Percentiles rank a stretch among this genome's conserved stretches.
Conservation (phyloP, 2,888 invertebrate species). For the Andricus curvator region DNA sequence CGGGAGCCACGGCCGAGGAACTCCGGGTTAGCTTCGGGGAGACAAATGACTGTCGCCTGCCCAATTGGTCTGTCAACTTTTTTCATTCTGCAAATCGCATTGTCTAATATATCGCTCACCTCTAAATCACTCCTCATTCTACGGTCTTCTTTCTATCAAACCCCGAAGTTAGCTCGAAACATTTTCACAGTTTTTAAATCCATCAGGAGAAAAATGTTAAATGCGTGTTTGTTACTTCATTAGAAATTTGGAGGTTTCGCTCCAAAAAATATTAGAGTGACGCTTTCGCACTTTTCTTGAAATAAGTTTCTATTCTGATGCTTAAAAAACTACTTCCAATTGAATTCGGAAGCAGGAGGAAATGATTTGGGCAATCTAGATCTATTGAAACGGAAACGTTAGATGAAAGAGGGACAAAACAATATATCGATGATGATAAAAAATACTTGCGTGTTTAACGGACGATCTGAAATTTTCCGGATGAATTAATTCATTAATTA, state of each 20-base stretch:
- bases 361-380: conserved; percentile 17
- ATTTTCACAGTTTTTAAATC: neutral
- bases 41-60: conserved; percentile 73
- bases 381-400: conserved; percentile 8
- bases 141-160: conserved; percentile 14
- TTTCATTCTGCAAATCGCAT: conserved; percentile 46
- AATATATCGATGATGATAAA: conserved; percentile 5
- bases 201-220: neutral
- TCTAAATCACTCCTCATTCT: conserved; percentile 27
- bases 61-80: conserved; percentile 57
- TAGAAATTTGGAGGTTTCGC: conserved; percentile 3
- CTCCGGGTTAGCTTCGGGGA: conserved; percentile 61
- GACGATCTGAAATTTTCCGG: conserved; percentile 31
- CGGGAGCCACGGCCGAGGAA: conserved; percentile 47
- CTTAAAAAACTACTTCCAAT: neutral
- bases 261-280: neutral
- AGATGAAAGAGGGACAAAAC: conserved; percentile 1
- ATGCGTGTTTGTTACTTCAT: neutral
- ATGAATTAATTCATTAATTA: conserved; percentile 35
- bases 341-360: conserved; percentile 1
- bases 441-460: conserved; percentile 20
- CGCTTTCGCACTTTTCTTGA: neutral
- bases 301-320: neutral
- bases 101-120: conserved; percentile 40
- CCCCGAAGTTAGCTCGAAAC: neutral